Conservation (phyloP, 1,140 invertebrate genomes). For the Dermatophagoides farinae region DNA sequence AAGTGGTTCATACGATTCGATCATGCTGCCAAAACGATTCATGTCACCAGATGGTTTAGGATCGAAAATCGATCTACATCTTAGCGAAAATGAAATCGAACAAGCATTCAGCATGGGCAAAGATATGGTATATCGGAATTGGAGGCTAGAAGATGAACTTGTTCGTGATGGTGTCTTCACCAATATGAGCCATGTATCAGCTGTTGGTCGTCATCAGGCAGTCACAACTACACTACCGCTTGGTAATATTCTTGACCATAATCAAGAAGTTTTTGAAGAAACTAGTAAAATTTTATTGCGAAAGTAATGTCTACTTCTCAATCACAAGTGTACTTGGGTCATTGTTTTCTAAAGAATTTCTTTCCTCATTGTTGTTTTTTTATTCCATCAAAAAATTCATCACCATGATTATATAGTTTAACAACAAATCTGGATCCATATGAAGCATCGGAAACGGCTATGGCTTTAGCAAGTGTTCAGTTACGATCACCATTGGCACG, state of each 20-base stretch:
- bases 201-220: conserved; percentile 15
- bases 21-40: conserved; percentile 1
- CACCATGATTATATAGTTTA: neutral
- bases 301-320: conserved; percentile 14
- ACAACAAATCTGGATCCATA: conserved; percentile 14
- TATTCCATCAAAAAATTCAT: neutral
- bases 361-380: neutral
- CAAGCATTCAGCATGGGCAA: conserved; percentile 14
- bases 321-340: neutral
- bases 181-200: conserved; percentile 16
- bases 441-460: conserved; percentile 8
- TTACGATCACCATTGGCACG: conserved; percentile 2
- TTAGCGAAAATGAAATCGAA: conserved; percentile 9
- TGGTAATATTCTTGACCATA: conserved; percentile 16
- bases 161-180: conserved; percentile 13
- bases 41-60: neutral
- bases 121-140: conserved; percentile 9
- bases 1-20: neutral
- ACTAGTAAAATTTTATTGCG: conserved; percentile 15
- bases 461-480: conserved; percentile 5
- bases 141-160: conserved; percentile 10
- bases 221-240: conserved; percentile 15
- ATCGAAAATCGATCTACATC: neutral
- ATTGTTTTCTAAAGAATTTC: neutral
- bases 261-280: conserved; percentile 17